phyloP scores from a whole-genome alignment of 1,140 invertebrate genomes.

The Plodia interpunctella region DNA sequence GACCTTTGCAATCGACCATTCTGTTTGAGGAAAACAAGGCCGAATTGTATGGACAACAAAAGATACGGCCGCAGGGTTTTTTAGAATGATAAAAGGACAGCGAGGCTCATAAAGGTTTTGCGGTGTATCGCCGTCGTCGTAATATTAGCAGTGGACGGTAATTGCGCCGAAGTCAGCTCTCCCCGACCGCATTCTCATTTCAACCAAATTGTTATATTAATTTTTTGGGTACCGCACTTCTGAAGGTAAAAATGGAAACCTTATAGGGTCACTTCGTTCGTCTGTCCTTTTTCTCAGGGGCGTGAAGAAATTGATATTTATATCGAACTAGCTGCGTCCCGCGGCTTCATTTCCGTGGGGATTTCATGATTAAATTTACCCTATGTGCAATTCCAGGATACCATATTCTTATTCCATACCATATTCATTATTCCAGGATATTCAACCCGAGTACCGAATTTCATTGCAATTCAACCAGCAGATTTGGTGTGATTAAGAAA shows the following conservation, averaged over 20 bases:
- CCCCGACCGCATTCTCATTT: not conserved
- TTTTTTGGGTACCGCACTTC: not conserved
- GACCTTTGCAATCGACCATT: not conserved
- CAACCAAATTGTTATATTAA: not conserved
- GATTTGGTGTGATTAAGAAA: too few relatives aligned
- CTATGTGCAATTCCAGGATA: not conserved
- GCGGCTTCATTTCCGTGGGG: too few relatives aligned
- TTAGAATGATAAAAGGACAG: constrained; percentile 6
- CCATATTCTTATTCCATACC: not conserved
- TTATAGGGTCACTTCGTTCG: too few relatives aligned
- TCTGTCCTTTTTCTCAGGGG: too few relatives aligned
- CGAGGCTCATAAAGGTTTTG: constrained; percentile 1
- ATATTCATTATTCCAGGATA: too few relatives aligned
- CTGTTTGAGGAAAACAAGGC: constrained; percentile 2
- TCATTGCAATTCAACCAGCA: too few relatives aligned
- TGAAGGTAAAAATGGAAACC: too few relatives aligned
- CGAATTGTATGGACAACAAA: constrained; percentile 11
- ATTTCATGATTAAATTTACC: too few relatives aligned
- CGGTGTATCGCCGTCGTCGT: constrained; percentile 7
- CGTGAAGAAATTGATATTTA: too few relatives aligned
- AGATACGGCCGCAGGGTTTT: constrained; percentile 3
- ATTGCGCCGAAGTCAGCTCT: not conserved
- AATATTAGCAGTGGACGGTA: constrained; percentile 5
- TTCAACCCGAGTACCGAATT: too few relatives aligned
- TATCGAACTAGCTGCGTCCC: too few relatives aligned